phyloP scores from a whole-genome alignment of 2,797 vertebrate genomes.

The Gadopsis marmoratus region DNA sequence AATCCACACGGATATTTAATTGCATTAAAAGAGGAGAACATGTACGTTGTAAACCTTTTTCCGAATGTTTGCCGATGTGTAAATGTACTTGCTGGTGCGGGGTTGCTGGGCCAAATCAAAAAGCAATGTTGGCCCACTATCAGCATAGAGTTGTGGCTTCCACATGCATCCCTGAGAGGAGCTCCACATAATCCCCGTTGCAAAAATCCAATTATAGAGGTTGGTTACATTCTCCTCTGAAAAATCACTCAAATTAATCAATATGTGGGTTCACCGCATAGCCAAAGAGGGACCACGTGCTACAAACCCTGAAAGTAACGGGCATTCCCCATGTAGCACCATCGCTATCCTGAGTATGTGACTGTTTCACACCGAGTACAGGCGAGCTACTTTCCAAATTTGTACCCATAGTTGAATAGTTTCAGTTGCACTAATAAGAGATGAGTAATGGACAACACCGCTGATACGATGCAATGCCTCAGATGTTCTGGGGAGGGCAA shows the following conservation, averaged over 20 bases:
- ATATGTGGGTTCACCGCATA: conserved; percentile 68
- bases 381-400: conserved; percentile 24
- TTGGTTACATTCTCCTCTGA: conserved; percentile 76
- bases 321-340: conserved; percentile 21
- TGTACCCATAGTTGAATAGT: conserved; percentile 3
- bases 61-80: conserved; percentile 26
- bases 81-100: conserved; percentile 5
- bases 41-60: not conserved
- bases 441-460: conserved; percentile 45
- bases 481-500: not conserved
- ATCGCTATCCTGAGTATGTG: conserved; percentile 9
- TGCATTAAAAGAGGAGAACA: not conserved
- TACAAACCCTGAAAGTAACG: conserved; percentile 57
- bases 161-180: conserved; percentile 65
- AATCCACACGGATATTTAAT: not conserved
- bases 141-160: conserved; percentile 52
- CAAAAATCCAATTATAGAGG: conserved; percentile 83
- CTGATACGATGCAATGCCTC: conserved; percentile 20
- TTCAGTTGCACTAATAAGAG: conserved; percentile 33
- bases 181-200: conserved; percentile 68
- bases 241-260: conserved; percentile 83
- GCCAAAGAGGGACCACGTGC: conserved; percentile 54
- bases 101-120: conserved; percentile 19
- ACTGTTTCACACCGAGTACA: conserved; percentile 8
- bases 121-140: conserved; percentile 39